Base-by-base conservation (phyloP, 1,140 invertebrate genomes). In the Pogonomyrmex barbatus region DNA sequence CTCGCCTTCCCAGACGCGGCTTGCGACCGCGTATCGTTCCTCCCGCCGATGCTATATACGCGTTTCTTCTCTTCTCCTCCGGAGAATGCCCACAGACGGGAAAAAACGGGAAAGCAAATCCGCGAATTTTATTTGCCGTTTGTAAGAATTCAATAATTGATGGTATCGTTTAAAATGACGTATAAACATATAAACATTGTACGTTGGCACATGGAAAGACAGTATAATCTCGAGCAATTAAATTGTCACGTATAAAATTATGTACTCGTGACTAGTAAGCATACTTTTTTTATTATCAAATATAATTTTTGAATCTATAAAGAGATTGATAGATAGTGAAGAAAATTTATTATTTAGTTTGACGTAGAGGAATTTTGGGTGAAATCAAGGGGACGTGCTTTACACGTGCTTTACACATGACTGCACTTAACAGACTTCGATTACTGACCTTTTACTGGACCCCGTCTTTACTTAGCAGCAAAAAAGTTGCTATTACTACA, bases 1-100 rank as follows among this genome's bases (percentile, higher is more conserved):
- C 92, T 87, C 91, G 91, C 90, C 92, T 93, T 92, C 84, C 91
- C 91, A 93, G 91, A 93, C 90, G 87, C 65, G 56, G 45, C 56
- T 65, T 60, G 56, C 71, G 30, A 50, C 33, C 30, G 76, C 54
- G 77, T 68, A 81, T 56, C 77, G 17, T 73, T 9, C 2, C 24
- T 56, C 30, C 30, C 24, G 30, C 58, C 52, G 65, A 36, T 9
- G 39, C 42, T 0, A 17, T 33, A 30, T 33, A 30, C 14, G 3
- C 33, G 8, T 12, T n/a, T 58, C 14, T 58, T 14, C 30, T 33
- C 30, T 39, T 82, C 30, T 24, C 9, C 10, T 47, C 9, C n/a
- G n/a, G 24, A 63, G 10, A 52, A 52, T 17, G 2, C 47, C 45
- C 30, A 30, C 45, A 33, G 8, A 47, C 24, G 45, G 47, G 33